Conservation (phyloP, 35 echinoderm and acorn worm species). For the Diadema setosum region DNA sequence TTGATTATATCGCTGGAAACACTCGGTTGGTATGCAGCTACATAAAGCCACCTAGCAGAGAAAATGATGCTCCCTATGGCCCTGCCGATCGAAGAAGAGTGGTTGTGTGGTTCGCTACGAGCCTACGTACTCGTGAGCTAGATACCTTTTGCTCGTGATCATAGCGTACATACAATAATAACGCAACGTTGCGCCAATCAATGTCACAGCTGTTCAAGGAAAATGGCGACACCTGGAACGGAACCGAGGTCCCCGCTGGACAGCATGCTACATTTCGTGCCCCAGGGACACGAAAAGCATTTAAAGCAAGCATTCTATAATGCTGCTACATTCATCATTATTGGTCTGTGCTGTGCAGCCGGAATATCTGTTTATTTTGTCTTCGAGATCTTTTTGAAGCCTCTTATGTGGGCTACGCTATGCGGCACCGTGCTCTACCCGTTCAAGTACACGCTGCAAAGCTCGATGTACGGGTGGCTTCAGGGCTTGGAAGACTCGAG, state of each 20-base stretch:
- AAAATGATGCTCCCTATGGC: too few relatives aligned
- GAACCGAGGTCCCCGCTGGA: constrained; percentile 72
- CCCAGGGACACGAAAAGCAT: constrained; percentile 70
- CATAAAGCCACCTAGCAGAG: too few relatives aligned
- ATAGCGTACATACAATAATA: too few relatives aligned
- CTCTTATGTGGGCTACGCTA: constrained; percentile 57
- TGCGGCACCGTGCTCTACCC: constrained; percentile 67
- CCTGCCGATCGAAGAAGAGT: too few relatives aligned
- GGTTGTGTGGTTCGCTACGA: too few relatives aligned
- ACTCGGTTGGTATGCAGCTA: too few relatives aligned
- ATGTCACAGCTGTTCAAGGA: too few relatives aligned
- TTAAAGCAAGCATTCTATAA: constrained; percentile 67
- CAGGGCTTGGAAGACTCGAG: constrained; percentile 70
- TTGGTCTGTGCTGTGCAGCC: constrained; percentile 22
- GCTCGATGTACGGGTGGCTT: constrained; percentile 63
- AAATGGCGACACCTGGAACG: constrained; percentile 57
- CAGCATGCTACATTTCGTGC: constrained; percentile 63
- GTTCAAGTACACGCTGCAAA: constrained; percentile 67
- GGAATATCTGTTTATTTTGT: constrained; percentile 63
- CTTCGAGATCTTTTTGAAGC: constrained; percentile 59
- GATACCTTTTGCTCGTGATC: too few relatives aligned
- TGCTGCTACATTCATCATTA: constrained; percentile 39
- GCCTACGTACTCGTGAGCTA: too few relatives aligned
- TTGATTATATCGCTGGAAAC: too few relatives aligned
- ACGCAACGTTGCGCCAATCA: too few relatives aligned